Conservation (phyloP, 1,140 invertebrate genomes). For the Zaprionus taronus region DNA sequence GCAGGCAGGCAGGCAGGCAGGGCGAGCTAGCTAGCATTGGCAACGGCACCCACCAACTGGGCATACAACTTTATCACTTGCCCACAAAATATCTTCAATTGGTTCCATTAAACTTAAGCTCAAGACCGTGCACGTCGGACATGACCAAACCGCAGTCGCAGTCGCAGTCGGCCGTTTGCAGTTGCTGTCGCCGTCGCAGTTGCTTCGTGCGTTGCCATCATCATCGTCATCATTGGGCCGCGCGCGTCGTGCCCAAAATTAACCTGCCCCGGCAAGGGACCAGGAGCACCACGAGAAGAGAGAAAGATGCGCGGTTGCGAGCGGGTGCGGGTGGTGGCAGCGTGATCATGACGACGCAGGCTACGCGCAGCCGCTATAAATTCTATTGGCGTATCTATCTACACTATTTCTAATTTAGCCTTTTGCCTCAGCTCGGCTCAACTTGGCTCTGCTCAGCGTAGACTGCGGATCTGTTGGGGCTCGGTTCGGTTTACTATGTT, state of each 20-base stretch:
- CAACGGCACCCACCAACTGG: conserved; percentile 64
- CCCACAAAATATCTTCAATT: conserved; percentile 82
- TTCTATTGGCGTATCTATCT: conserved; percentile 83
- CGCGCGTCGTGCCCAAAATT: conserved; percentile 77
- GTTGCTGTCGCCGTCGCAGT: conserved; percentile 12
- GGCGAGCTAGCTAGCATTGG: not conserved
- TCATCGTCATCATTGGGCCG: conserved; percentile 67
- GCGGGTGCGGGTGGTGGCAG: conserved; percentile 23
- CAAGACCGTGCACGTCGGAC: conserved; percentile 59
- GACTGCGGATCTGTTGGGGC: conserved; percentile 34
- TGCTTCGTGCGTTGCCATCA: conserved; percentile 77
- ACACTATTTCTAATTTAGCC: conserved; percentile 81
- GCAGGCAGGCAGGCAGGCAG: not conserved
- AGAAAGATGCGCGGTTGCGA: not conserved
- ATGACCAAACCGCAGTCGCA: conserved; percentile 41
- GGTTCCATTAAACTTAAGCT: conserved; percentile 81
- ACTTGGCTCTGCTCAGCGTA: not conserved
- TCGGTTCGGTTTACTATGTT: conserved; percentile 51
- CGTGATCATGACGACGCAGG: conserved; percentile 73
- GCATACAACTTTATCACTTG: conserved; percentile 83
- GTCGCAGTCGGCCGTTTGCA: conserved; percentile 2
- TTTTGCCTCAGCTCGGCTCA: conserved; percentile 24
- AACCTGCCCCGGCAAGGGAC: conserved; percentile 60
- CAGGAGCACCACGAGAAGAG: not conserved
- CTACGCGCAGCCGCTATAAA: conserved; percentile 74